These are phyloP conservation scores for Erpornis zantholeuca DNA, from an alignment of 2,113 vertebrate species.

Conservation along the genomic window DNA sequence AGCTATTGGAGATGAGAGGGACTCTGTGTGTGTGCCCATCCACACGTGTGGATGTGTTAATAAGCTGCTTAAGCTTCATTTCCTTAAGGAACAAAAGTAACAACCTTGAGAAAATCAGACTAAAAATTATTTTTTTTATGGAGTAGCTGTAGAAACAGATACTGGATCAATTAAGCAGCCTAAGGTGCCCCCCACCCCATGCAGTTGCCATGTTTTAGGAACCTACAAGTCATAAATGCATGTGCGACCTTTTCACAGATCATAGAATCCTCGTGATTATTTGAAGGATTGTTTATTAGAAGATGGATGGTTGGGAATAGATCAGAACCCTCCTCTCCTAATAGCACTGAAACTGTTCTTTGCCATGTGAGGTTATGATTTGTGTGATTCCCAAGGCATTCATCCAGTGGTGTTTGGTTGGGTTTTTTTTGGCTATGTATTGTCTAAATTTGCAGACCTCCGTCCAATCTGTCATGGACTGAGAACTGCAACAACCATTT, in stretches of 20 bases:
- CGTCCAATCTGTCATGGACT: neutral
- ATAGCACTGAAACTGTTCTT: neutral
- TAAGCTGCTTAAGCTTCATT: neutral
- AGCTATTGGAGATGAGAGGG: neutral
- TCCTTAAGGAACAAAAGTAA: neutral
- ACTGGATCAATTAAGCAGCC: neutral
- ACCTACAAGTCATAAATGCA: neutral
- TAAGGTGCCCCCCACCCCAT: neutral
- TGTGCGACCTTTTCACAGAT: neutral
- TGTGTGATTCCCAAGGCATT: neutral
- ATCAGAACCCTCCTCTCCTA: neutral
- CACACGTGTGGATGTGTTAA: neutral
- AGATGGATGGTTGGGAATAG: neutral
- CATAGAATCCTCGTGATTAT: neutral
- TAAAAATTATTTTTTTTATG: neutral
- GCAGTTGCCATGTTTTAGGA: neutral
- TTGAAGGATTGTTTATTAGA: neutral
- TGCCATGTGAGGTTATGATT: neutral
- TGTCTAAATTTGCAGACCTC: neutral
- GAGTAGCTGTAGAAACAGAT: neutral
- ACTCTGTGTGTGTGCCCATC: neutral
- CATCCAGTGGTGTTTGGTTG: neutral
- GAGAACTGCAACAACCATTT: neutral
- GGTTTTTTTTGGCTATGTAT: fast-evolving
- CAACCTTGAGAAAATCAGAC: neutral